Evolutionary conservation across 2,113 vertebrate genomes (phyloP), one percentile per base, ranked within the genome.

Genomic region (Symphodus melops): DNA sequence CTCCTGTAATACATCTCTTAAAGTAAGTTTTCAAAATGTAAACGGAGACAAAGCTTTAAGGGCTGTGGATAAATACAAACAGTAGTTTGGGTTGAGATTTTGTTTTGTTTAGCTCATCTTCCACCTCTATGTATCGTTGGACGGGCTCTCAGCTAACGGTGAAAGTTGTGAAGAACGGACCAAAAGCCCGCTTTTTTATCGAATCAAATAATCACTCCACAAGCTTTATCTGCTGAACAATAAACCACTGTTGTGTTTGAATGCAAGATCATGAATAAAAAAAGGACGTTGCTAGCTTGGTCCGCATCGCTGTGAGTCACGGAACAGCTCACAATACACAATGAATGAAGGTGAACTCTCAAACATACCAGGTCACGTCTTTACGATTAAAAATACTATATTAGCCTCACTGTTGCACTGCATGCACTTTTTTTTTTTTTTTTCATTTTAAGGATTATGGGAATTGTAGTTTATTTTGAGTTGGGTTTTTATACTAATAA

Each of bases 1-100:
- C 70, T 72, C n/a, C 44, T 57, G 13, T 69, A 46, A 54, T 14
- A 65, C 63, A 75, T 65, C 25, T 77, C 46, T 36, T 1, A 21
- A 77, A 36, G 69, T 70, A 59, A 14, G 8, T 56, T 57, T 65
- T 25, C 21, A 42, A 60, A 60, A n/a, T 23, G 67, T 68, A 79
- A 75, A 83, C 23, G 78, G 49, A 75, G 59, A 72, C 36, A 19
- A 51, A 66, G 76, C 73, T 49, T 1, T 44, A 2, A 58, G 66
- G 51, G 21, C 14, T 48, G 25, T 68, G 52, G 60, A 25, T 52
- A 37, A 84, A 71, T 52, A 61, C 41, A 76, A 75, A 78, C 77
- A 55, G 49, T 33, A 66, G 68, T 79, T 39, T 76, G 63, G 7
- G 55, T n/a, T 68, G 65, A 77, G 74, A 83, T 85, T 83, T 19